These are phyloP conservation scores for Thamnophis elegans DNA, from an alignment of 2,797 vertebrate species.

Conservation along the genomic window DNA sequence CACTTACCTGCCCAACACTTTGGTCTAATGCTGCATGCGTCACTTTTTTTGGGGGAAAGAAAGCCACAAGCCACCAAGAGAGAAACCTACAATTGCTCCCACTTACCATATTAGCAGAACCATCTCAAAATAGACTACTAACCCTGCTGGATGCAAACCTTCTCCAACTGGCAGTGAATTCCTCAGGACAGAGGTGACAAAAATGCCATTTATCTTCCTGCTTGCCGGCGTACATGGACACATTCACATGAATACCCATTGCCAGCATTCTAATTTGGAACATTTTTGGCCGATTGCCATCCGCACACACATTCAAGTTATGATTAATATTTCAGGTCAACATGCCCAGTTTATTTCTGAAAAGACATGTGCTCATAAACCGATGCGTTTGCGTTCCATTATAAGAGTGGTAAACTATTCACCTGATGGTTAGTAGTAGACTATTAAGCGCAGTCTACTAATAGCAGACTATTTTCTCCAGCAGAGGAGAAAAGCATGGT, in stretches of 20 bases:
- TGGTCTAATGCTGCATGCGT: background rate
- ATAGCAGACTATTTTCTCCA: background rate
- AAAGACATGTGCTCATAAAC: constrained; percentile 35
- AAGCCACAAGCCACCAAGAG: background rate
- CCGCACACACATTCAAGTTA: background rate
- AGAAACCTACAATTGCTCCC: background rate
- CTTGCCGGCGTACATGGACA: background rate
- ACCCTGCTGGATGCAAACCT: background rate
- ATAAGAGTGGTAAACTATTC: constrained; percentile 26
- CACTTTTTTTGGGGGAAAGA: background rate
- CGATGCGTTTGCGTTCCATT: constrained; percentile 32
- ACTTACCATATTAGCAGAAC: background rate
- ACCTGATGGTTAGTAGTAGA: constrained; percentile 7
- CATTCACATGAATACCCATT: background rate
- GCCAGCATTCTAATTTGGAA: background rate
- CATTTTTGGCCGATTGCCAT: background rate
- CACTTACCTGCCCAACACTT: background rate
- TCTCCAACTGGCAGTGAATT: background rate
- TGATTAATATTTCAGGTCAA: background rate
- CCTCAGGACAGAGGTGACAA: background rate
- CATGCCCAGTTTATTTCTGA: background rate
- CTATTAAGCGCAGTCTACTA: constrained; percentile 39
- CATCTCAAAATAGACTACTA: background rate
- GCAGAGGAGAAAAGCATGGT: constrained; percentile 24
- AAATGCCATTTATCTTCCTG: background rate